phyloP scores from a whole-genome alignment of 2,888 invertebrate species.

The Aricia artaxerxes region DNA sequence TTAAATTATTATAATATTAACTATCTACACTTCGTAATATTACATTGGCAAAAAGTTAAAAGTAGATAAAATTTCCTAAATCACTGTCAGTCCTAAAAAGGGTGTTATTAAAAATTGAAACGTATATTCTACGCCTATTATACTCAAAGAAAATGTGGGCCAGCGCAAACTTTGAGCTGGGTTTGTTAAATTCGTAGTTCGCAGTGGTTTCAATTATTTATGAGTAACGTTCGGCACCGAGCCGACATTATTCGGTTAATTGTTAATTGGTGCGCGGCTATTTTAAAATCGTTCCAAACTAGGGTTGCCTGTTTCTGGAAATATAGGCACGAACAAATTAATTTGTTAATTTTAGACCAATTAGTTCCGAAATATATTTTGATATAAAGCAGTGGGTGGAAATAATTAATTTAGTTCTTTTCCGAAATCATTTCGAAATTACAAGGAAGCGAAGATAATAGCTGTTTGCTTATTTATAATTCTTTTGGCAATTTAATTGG shows the following conservation, averaged over 20 bases:
- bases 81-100: background rate
- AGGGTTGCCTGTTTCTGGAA: constrained; percentile 30
- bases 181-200: constrained; percentile 38
- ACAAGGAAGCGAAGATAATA: no score
- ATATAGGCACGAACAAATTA: background rate
- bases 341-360: background rate
- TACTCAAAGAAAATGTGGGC: constrained; percentile 30
- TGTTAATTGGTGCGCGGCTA: constrained; percentile 34
- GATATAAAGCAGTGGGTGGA: background rate
- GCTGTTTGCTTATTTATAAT: no score
- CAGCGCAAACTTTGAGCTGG: constrained; percentile 35
- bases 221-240: constrained; percentile 38
- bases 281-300: constrained; percentile 35
- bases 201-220: constrained; percentile 41
- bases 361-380: background rate
- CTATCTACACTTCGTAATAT: no score
- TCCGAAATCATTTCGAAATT: background rate
- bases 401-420: background rate
- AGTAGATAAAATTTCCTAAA: no score
- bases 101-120: background rate
- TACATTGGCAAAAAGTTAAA: no score
- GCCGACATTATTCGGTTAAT: constrained; percentile 37
- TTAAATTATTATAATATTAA: no score
- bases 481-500: no score
- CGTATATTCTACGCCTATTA: constrained; percentile 11